Conservation (phyloP, 2,113 vertebrate species). For the Catharus bicknelli region DNA sequence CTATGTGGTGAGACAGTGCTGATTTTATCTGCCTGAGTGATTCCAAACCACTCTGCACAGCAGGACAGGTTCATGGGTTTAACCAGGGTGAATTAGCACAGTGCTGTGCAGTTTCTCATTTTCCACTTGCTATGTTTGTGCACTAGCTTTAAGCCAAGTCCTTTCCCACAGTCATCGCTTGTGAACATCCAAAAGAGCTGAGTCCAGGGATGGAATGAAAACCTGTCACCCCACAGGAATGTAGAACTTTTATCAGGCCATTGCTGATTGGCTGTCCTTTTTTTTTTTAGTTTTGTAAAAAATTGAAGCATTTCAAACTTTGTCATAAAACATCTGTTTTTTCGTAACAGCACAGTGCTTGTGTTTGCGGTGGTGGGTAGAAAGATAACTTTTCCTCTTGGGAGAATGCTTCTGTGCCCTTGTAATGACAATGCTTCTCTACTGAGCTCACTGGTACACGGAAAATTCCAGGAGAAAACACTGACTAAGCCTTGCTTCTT, state of each 20-base stretch:
- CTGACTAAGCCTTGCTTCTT: conserved; percentile 12
- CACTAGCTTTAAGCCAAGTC: background rate
- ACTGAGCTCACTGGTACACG: background rate
- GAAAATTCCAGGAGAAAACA: background rate
- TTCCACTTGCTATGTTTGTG: fast-evolving
- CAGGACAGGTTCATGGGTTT: background rate
- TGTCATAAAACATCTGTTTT: background rate
- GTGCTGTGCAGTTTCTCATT: background rate
- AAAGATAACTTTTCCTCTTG: background rate
- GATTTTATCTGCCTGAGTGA: background rate
- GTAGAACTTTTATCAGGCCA: background rate
- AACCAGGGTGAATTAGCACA: background rate
- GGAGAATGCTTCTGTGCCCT: background rate
- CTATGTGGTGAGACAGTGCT: background rate
- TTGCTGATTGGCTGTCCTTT: background rate
- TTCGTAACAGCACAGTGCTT: background rate
- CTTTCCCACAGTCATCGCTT: background rate
- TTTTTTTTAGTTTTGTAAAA: background rate
- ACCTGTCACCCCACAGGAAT: background rate
- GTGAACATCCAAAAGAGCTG: fast-evolving
- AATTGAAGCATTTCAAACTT: background rate
- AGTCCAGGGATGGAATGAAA: background rate
- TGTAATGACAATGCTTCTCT: background rate
- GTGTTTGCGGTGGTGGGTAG: background rate
- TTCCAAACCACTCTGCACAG: background rate